A percentile compares a stretch with the other conserved stretches of the same genome.
Conservation (phyloP, 2,113 vertebrate species). For the Heloderma charlesbogerti region DNA sequence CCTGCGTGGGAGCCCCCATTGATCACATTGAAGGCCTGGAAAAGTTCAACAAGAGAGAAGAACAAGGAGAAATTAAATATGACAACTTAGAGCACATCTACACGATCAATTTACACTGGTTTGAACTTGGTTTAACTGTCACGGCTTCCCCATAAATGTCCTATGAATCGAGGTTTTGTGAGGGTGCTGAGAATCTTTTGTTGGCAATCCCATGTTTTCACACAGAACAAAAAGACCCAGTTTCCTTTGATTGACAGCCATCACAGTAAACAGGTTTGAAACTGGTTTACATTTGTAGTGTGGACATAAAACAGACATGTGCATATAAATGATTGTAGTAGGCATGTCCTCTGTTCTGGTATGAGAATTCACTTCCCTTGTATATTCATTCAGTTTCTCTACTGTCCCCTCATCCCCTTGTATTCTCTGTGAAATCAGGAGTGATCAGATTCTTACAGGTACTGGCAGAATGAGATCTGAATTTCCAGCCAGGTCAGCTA, state of each 20-base stretch:
- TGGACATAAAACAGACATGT: background rate
- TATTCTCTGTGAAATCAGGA: slow-evolving; percentile 4
- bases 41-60: slow-evolving; percentile 26
- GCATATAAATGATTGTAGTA: background rate
- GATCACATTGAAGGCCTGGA: slow-evolving; percentile 93
- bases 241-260: background rate
- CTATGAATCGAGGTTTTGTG: background rate
- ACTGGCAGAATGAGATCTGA: slow-evolving; percentile 90
- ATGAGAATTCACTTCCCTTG: background rate
- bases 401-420: slow-evolving; percentile 16
- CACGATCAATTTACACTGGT: background rate
- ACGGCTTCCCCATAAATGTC: background rate
- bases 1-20: slow-evolving; percentile 93
- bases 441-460: slow-evolving; percentile 81
- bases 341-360: background rate
- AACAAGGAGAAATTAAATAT: slow-evolving; percentile 23
- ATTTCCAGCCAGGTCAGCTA: slow-evolving; percentile 92
- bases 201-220: background rate
- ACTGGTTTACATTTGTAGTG: background rate
- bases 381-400: background rate
- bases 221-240: background rate
- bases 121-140: background rate
- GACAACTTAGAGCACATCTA: background rate
- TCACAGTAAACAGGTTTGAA: background rate
- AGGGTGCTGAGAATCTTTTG: background rate